Evolutionary conservation across 2,797 vertebrate species (phyloP).

Genomic region (Anableps anableps): DNA sequence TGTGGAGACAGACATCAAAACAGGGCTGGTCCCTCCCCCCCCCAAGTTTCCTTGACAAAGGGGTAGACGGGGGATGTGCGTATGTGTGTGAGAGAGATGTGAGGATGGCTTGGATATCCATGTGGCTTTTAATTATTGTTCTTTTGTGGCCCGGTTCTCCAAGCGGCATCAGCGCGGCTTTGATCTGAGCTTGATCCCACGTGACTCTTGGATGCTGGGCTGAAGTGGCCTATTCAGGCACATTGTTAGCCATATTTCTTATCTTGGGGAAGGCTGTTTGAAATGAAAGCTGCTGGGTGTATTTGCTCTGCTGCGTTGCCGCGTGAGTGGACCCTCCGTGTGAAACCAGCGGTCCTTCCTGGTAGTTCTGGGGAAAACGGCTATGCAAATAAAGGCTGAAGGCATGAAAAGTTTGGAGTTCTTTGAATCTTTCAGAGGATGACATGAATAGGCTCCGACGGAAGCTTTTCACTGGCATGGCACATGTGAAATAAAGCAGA

Average conservation of each 20-base stretch:
- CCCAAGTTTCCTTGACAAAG: constrained; percentile 40
- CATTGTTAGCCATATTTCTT: constrained; percentile 61
- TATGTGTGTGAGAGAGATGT: constrained; percentile 1
- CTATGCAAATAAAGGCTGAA: constrained; percentile 27
- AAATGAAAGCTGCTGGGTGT: constrained; percentile 49
- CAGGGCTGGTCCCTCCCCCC: constrained; percentile 24
- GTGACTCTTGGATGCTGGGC: constrained; percentile 66
- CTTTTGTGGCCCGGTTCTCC: constrained; percentile 69
- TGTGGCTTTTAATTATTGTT: constrained; percentile 71
- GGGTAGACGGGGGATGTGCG: not conserved
- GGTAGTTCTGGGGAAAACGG: constrained; percentile 45
- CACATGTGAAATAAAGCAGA: not conserved
- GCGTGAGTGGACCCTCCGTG: constrained; percentile 42
- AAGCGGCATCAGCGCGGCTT: constrained; percentile 61
- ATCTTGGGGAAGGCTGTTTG: constrained; percentile 52
- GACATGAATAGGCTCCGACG: constrained; percentile 16
- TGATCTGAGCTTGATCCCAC: constrained; percentile 75
- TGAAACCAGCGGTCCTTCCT: constrained; percentile 38
- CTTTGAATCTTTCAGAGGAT: constrained; percentile 9
- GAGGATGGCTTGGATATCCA: constrained; percentile 49
- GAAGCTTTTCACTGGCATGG: constrained; percentile 1
- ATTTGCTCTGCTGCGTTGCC: constrained; percentile 41
- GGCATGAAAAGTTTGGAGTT: constrained; percentile 8
- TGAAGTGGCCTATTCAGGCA: constrained; percentile 71
- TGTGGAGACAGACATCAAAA: constrained; percentile 68